Evolutionary conservation across 1,140 invertebrate species (phyloP).

Genomic region (Aethina tumida): DNA sequence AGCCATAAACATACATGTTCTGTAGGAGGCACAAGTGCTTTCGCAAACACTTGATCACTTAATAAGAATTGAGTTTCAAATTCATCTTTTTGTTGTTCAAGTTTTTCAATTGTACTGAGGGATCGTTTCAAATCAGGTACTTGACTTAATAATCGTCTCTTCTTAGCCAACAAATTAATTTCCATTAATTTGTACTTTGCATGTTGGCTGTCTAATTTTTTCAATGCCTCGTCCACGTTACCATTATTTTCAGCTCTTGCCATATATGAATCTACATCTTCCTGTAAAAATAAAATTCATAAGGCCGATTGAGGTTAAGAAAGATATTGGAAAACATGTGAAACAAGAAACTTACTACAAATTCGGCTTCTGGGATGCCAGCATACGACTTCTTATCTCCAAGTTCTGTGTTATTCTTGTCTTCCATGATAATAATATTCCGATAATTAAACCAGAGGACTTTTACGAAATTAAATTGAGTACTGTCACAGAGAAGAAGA

Average conservation of each 20-base stretch:
- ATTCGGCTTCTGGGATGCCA: constrained; percentile 70
- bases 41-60: constrained; percentile 92
- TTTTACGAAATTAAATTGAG: background rate
- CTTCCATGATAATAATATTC: too few relatives aligned
- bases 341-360: constrained; percentile 54
- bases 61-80: constrained; percentile 87
- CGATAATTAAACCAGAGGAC: too few relatives aligned
- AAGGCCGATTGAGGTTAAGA: constrained; percentile 13
- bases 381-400: constrained; percentile 60
- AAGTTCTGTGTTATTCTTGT: constrained; percentile 19
- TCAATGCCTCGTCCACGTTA: constrained; percentile 73
- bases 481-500: too few relatives aligned
- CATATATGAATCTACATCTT: constrained; percentile 94
- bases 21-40: constrained; percentile 79
- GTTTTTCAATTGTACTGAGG: constrained; percentile 83
- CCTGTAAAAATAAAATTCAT: constrained; percentile 47
- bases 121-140: constrained; percentile 90
- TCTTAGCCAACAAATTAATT: constrained; percentile 74
- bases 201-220: constrained; percentile 81
- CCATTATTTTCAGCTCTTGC: constrained; percentile 66
- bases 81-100: constrained; percentile 71
- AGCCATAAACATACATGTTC: constrained; percentile 96
- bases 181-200: constrained; percentile 98
- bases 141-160: constrained; percentile 74
- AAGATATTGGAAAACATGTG: constrained; percentile 12